phyloP scores from a whole-genome alignment of 2,797 vertebrate species.

The Platalea minor region DNA sequence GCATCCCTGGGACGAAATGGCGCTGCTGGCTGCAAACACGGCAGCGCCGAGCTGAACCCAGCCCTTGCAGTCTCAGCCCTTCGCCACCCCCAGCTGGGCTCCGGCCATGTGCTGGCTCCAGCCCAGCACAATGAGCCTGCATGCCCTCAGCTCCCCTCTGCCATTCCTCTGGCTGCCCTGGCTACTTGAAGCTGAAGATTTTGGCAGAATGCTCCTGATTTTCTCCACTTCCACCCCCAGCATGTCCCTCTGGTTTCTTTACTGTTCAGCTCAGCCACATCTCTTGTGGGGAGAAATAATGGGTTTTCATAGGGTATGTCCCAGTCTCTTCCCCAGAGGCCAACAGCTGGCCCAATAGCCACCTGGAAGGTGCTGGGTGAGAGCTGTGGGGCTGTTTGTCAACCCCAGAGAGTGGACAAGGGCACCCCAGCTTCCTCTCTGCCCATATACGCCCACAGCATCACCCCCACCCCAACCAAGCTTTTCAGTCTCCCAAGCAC shows the following conservation, averaged over 20 bases:
- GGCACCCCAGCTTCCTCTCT: not conserved
- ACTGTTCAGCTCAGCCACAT: not conserved
- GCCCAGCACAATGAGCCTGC: not conserved
- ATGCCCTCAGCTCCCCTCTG: not conserved
- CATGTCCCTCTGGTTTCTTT: not conserved
- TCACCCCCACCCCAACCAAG: not conserved
- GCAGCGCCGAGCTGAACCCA: not conserved
- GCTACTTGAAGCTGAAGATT: not conserved
- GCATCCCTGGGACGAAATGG: not conserved
- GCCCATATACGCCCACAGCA: accelerated
- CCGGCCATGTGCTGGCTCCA: not conserved
- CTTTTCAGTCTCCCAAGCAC: not conserved
- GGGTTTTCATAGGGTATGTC: not conserved
- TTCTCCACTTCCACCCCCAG: not conserved
- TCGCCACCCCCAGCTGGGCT: not conserved
- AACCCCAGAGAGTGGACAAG: not conserved
- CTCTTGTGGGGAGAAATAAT: not conserved
- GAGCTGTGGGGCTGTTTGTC: not conserved
- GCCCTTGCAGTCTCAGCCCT: not conserved
- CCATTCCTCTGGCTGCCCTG: not conserved
- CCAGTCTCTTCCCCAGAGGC: not conserved
- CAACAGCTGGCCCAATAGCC: not conserved
- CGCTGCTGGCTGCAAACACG: not conserved
- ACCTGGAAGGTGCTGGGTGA: not conserved
- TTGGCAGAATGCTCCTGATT: not conserved